Evolutionary conservation across 2,797 vertebrate species (phyloP).

Genomic region (Pseudotriccus pelzelni): DNA sequence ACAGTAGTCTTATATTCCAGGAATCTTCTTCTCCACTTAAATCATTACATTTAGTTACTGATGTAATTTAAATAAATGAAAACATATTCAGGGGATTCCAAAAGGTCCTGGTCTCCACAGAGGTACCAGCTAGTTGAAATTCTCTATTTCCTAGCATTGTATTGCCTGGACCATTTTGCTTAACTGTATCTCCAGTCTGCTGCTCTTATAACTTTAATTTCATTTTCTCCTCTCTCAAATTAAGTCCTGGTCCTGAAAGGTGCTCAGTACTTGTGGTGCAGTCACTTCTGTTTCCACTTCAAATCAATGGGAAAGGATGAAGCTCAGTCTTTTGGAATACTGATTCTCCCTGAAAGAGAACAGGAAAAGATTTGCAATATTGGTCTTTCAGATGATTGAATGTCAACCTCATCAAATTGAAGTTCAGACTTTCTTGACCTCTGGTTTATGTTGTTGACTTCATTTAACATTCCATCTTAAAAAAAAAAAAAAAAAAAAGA

Average conservation of each 20-base stretch:
- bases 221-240: neutral
- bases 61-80: neutral
- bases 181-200: neutral
- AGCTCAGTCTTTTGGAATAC: neutral
- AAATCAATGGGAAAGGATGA: neutral
- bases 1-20: neutral
- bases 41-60: neutral
- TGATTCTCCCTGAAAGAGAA: neutral
- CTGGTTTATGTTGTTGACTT: neutral
- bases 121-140: neutral
- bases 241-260: neutral
- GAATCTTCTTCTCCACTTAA: neutral
- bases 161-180: neutral
- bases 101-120: neutral
- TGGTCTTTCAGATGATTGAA: slow-evolving; percentile 23
- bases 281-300: neutral
- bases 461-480: neutral
- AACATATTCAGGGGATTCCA: neutral
- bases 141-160: neutral
- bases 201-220: neutral
- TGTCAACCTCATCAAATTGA: neutral
- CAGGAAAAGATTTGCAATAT: neutral
- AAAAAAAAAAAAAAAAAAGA: neutral
- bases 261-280: neutral
- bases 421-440: slow-evolving; percentile 16